phyloP scores from a whole-genome alignment of 2,797 vertebrate species.

The Chiroxiphia lanceolata region DNA sequence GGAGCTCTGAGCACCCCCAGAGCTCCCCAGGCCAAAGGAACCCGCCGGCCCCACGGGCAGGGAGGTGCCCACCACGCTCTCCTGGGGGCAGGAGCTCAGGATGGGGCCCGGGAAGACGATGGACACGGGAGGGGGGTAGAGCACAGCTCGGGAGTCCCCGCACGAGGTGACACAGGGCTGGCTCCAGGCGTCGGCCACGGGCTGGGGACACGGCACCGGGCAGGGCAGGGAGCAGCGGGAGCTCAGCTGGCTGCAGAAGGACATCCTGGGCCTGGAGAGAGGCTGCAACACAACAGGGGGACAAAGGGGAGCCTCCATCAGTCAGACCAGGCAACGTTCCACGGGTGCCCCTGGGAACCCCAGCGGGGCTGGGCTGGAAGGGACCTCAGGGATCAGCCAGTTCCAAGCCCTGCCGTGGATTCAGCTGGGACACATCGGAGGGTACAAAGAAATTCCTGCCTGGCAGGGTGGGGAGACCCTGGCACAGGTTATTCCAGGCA shows the following conservation, averaged over 20 bases:
- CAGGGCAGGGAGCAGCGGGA: neutral
- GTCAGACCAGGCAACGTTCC: too few species aligned
- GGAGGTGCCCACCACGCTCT: neutral
- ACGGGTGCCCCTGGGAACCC: neutral
- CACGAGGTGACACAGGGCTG: conserved; percentile 6
- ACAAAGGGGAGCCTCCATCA: neutral
- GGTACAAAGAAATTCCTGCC: neutral
- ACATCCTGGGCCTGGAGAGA: neutral
- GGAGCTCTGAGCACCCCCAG: neutral
- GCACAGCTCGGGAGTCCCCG: neutral
- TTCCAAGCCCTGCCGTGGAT: neutral
- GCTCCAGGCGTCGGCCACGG: neutral
- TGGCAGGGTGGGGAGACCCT: too few species aligned
- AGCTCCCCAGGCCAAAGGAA: neutral
- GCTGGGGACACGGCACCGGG: neutral
- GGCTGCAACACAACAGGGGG: neutral
- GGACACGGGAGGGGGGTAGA: neutral
- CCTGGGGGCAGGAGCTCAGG: conserved; percentile 44
- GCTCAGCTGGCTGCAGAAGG: neutral
- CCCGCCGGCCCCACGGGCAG: neutral
- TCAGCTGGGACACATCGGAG: neutral
- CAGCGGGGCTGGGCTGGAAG: neutral
- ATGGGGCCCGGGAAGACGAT: conserved; percentile 26
- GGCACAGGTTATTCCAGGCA: too few species aligned
- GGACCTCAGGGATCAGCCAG: neutral